A percentile compares a stretch with the other conserved stretches of the same genome.
Conservation (phyloP, 2,888 invertebrate genomes). For the Orgyia antiqua region DNA sequence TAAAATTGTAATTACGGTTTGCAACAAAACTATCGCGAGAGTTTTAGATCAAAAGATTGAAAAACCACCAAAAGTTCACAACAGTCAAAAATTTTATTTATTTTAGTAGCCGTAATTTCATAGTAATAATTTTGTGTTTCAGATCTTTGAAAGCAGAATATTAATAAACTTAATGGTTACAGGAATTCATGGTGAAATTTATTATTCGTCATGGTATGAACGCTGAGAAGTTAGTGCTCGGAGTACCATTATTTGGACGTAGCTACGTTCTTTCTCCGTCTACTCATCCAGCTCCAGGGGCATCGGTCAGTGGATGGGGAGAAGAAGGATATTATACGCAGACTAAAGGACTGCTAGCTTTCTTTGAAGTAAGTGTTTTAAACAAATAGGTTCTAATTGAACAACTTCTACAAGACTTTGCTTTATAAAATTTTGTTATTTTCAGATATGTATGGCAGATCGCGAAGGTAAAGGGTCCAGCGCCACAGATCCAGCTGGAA, state of each 20-base stretch:
- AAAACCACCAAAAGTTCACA: too few relatives aligned
- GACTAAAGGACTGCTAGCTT: conserved; percentile 82
- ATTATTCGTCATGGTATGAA: conserved; percentile 81
- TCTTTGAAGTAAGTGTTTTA: conserved; percentile 83
- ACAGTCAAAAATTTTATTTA: too few relatives aligned
- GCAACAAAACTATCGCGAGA: too few relatives aligned
- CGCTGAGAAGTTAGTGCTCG: conserved; percentile 82
- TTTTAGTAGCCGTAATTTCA: too few relatives aligned
- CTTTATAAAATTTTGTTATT: conserved; percentile 1
- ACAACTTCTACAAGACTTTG: background rate
- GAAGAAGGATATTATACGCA: conserved; percentile 82
- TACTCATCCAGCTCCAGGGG: conserved; percentile 74
- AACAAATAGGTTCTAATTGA: background rate
- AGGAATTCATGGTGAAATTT: conserved; percentile 84
- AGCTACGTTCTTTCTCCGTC: conserved; percentile 81
- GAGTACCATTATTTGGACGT: conserved; percentile 85
- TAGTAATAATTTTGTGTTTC: too few relatives aligned
- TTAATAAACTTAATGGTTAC: too few relatives aligned
- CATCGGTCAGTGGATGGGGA: conserved; percentile 80
- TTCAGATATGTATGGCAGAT: conserved; percentile 76
- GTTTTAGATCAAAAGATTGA: too few relatives aligned
- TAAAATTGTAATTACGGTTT: too few relatives aligned
- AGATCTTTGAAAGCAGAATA: too few relatives aligned
- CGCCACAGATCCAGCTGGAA: conserved; percentile 79
- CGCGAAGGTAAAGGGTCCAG: conserved; percentile 75